Evolutionary conservation across 2,797 vertebrate species (phyloP).

Genomic region (Anisognathus igniventris): DNA sequence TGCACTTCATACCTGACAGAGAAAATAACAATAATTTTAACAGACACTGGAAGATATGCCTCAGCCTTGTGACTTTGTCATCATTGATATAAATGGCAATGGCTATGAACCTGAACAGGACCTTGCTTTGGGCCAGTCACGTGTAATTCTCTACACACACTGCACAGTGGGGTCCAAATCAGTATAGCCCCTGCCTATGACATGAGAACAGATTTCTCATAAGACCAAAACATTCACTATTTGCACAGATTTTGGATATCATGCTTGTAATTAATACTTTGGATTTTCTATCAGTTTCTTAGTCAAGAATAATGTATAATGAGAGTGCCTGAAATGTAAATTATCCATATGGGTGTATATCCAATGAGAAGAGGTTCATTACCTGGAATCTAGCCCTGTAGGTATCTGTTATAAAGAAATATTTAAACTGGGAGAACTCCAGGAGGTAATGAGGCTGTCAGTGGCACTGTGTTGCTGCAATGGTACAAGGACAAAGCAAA

Average conservation of each 20-base stretch:
- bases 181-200: neutral
- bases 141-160: accelerated
- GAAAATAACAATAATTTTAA: neutral
- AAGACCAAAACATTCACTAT: neutral
- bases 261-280: neutral
- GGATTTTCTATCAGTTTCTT: neutral
- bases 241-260: neutral
- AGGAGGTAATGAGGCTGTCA: neutral
- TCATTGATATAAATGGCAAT: neutral
- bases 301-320: neutral
- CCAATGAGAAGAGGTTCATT: neutral
- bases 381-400: neutral
- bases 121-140: neutral
- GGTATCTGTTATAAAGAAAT: neutral
- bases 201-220: neutral
- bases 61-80: neutral
- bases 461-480: neutral
- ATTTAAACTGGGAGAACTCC: neutral
- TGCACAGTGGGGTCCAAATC: neutral
- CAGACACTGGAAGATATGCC: neutral
- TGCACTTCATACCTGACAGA: neutral
- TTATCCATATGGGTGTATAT: neutral
- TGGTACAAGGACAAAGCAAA: neutral
- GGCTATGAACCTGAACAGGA: neutral
- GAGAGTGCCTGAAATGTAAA: neutral